A percentile compares a stretch with the other conserved stretches of the same genome.
These are phyloP conservation scores for Trematomus loennbergii DNA, from an alignment of 2,113 vertebrate species.

Conservation along the genomic window DNA sequence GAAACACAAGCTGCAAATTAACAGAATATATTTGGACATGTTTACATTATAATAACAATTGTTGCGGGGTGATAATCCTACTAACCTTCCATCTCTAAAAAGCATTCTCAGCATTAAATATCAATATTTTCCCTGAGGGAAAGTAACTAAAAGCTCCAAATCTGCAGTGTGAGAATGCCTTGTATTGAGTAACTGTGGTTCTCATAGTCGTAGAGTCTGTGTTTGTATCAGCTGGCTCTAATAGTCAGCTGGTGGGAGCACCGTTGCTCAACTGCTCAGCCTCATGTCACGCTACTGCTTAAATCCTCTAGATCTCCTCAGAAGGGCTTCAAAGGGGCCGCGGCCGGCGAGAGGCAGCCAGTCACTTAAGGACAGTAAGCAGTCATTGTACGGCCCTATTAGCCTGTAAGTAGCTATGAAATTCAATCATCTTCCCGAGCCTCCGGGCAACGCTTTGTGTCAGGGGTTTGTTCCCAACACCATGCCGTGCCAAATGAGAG, in stretches of 20 bases:
- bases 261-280: constrained; percentile 74
- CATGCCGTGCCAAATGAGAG: constrained; percentile 55
- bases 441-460: constrained; percentile 81
- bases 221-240: constrained; percentile 80
- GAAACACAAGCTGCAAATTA: background rate
- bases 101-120: background rate
- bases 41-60: background rate
- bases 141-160: background rate
- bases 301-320: constrained; percentile 79
- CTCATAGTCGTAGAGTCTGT: constrained; percentile 55
- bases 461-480: constrained; percentile 60
- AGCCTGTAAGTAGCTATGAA: constrained; percentile 85
- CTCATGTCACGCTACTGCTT: constrained; percentile 79
- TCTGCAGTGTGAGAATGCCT: constrained; percentile 47
- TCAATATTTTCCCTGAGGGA: background rate
- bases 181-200: constrained; percentile 47
- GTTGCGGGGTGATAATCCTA: too few species aligned
- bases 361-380: constrained; percentile 81
- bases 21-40: background rate
- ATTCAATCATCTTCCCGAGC: constrained; percentile 83
- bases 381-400: constrained; percentile 79
- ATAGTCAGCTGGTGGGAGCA: constrained; percentile 78
- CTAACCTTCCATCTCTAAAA: too few species aligned
- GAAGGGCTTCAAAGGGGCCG: constrained; percentile 75
- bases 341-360: constrained; percentile 64